Percentiles rank a stretch among this genome's conserved stretches.
Evolutionary conservation across 92 coral and sea anemone species (phyloP).

Genomic region (Actinostola sp.): DNA sequence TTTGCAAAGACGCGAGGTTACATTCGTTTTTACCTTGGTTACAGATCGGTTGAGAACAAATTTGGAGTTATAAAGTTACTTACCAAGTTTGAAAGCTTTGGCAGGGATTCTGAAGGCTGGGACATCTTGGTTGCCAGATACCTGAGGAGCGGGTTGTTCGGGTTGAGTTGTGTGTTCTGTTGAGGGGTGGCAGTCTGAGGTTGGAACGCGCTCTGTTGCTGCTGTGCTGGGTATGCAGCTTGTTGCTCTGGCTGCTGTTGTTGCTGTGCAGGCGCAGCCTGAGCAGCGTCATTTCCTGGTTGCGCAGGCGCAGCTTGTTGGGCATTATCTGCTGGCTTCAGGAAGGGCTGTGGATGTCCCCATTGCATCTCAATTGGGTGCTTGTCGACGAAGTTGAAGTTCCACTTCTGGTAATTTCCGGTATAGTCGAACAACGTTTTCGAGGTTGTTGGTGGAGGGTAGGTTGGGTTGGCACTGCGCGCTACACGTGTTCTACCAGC

Average conservation of each 20-base stretch:
- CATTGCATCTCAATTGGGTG: slow-evolving; percentile 40
- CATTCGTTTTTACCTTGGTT: too few species aligned
- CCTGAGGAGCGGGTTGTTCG: slow-evolving; percentile 10
- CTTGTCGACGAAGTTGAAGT: slow-evolving; percentile 34
- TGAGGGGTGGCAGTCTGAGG: slow-evolving; percentile 23
- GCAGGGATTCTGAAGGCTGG: slow-evolving; percentile 22
- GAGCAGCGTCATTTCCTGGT: slow-evolving; percentile 1
- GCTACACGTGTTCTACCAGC: slow-evolving; percentile 29
- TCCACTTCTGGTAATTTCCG: slow-evolving; percentile 42
- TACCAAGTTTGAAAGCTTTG: slow-evolving; percentile 12
- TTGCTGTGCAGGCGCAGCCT: slow-evolving; percentile 23
- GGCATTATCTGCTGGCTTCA: slow-evolving; percentile 25
- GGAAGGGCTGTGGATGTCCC: slow-evolving; percentile 13
- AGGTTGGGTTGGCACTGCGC: slow-evolving; percentile 21
- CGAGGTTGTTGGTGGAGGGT: slow-evolving; percentile 18
- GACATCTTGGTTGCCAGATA: slow-evolving; percentile 23
- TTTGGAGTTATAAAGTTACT: too few species aligned
- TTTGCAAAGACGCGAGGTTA: too few species aligned
- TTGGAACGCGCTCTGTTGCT: slow-evolving; percentile 21
- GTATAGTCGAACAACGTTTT: slow-evolving; percentile 45
- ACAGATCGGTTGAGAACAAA: too few species aligned
- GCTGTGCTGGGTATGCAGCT: slow-evolving; percentile 17
- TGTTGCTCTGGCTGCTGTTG: not conserved
- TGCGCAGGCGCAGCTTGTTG: slow-evolving; percentile 14
- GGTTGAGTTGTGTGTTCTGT: slow-evolving; percentile 15